Conservation (phyloP, 2,797 vertebrate genomes). For the Sitta carolinensis region DNA sequence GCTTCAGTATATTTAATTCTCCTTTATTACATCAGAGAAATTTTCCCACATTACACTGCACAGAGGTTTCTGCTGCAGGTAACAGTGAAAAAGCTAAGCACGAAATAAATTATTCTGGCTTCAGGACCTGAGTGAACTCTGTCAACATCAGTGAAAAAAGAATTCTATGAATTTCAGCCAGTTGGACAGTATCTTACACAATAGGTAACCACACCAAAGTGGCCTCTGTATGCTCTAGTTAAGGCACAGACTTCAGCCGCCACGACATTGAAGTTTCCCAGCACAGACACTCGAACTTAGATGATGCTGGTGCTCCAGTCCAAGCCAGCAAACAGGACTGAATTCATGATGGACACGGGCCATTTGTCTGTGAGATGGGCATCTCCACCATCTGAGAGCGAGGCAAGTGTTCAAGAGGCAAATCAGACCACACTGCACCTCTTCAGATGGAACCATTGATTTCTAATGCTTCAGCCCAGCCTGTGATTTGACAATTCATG, state of each 20-base stretch:
- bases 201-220: not conserved
- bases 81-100: not conserved
- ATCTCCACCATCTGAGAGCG: not conserved
- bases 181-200: not conserved
- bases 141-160: not conserved
- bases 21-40: not conserved
- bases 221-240: not conserved
- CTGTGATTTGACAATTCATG: not conserved
- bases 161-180: not conserved
- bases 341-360: not conserved
- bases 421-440: not conserved
- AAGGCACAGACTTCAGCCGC: not conserved
- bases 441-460: not conserved
- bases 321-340: not conserved
- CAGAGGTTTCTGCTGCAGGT: not conserved
- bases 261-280: not conserved
- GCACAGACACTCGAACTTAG: not conserved
- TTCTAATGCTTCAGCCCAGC: not conserved
- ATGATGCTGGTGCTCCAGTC: not conserved
- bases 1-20: not conserved
- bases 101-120: not conserved
- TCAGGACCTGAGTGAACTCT: not conserved
- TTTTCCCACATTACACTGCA: not conserved
- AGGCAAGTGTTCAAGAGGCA: not conserved
- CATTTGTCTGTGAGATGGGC: not conserved